Percentiles rank a stretch among this genome's conserved stretches.
Evolutionary conservation across 1,140 invertebrate species (phyloP).

Genomic region (Scaptomyza graminum): DNA sequence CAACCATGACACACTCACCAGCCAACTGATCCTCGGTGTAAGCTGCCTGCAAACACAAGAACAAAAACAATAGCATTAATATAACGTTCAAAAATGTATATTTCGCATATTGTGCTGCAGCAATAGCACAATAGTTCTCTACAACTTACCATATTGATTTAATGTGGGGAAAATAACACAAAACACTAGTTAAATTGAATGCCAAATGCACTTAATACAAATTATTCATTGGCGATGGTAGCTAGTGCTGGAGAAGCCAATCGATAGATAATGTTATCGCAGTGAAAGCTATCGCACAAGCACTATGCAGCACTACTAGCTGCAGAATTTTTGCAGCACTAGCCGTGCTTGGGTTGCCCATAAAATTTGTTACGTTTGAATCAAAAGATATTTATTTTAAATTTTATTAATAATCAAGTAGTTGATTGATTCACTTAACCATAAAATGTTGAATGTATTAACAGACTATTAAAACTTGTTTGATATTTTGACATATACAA

Average conservation of each 20-base stretch:
- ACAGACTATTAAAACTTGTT: too few species aligned
- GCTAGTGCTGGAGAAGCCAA: background rate
- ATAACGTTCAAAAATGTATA: conserved; percentile 3
- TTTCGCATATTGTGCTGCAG: background rate
- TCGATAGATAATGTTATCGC: conserved; percentile 22
- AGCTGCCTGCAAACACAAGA: conserved; percentile 88
- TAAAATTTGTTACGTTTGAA: background rate
- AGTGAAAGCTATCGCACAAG: conserved; percentile 7
- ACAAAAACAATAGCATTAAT: conserved; percentile 30
- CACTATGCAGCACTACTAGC: background rate
- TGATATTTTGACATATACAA: too few species aligned
- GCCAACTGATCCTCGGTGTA: conserved; percentile 95
- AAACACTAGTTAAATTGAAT: conserved; percentile 65
- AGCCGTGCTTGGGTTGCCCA: background rate
- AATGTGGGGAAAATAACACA: conserved; percentile 60
- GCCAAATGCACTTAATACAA: conserved; percentile 50
- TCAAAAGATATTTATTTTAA: background rate
- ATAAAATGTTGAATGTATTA: too few species aligned
- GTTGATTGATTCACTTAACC: too few species aligned
- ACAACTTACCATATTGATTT: conserved; percentile 72
- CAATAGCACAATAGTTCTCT: background rate
- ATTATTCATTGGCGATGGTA: conserved; percentile 39
- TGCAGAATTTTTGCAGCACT: conserved; percentile 3
- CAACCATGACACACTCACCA: conserved; percentile 87
- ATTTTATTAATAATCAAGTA: too few species aligned